These are phyloP conservation scores for Orbicella faveolata DNA, from an alignment of 64 coral and sea anemone genomes.

Conservation along the genomic window DNA sequence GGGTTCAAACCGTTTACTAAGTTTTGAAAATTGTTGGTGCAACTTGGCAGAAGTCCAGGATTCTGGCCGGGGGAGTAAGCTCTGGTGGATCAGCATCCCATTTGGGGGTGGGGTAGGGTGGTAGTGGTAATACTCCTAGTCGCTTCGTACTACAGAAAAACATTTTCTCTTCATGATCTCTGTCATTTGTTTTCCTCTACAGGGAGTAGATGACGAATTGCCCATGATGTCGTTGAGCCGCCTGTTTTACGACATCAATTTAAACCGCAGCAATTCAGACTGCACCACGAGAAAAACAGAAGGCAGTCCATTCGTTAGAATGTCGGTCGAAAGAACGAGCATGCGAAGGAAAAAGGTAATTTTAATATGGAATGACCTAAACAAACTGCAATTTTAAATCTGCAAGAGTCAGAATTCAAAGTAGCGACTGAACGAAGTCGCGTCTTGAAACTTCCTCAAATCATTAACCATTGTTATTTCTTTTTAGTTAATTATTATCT, in stretches of 20 bases:
- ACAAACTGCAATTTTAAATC: too few relatives aligned
- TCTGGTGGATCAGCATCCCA: too few relatives aligned
- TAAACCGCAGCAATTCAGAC: slow-evolving; percentile 93
- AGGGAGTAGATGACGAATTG: slow-evolving; percentile 67
- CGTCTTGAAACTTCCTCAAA: background rate
- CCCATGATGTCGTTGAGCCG: slow-evolving; percentile 35
- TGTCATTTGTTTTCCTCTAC: background rate
- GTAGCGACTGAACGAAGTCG: background rate
- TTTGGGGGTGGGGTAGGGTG: too few relatives aligned
- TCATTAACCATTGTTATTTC: too few relatives aligned
- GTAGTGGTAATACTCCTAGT: too few relatives aligned
- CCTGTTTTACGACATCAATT: slow-evolving; percentile 67
- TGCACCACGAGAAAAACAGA: slow-evolving; percentile 90
- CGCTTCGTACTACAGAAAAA: background rate
- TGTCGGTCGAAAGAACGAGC: slow-evolving; percentile 86
- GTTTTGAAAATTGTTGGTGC: too few relatives aligned
- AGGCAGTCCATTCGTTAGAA: slow-evolving; percentile 76
- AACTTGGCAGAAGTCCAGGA: too few relatives aligned
- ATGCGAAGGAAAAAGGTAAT: slow-evolving; percentile 79
- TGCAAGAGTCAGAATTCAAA: too few relatives aligned
- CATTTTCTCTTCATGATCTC: background rate
- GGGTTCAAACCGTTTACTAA: too few relatives aligned
- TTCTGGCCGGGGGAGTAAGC: too few relatives aligned
- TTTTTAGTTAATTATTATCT: too few relatives aligned
- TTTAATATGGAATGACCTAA: background rate